Percentiles rank a stretch among this genome's conserved stretches.
Evolutionary conservation across 2,797 vertebrate genomes (phyloP).

Genomic region (Alca torda): DNA sequence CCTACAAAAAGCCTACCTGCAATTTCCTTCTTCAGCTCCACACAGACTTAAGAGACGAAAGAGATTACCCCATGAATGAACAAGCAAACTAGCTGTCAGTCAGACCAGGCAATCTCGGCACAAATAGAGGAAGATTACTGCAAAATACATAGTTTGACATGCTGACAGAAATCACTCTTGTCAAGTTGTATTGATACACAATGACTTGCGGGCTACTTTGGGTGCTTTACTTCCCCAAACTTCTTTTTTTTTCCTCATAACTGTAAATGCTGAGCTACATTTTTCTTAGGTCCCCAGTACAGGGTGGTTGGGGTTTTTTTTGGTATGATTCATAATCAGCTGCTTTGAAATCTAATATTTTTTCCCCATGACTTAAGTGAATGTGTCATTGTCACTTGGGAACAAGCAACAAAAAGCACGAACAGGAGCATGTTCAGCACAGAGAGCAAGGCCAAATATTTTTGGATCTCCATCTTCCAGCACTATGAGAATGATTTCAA

Average conservation of each 20-base stretch:
- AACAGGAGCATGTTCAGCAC: slow-evolving; percentile 16
- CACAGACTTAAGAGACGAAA: slow-evolving; percentile 30
- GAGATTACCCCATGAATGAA: slow-evolving; percentile 44
- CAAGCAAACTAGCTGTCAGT: slow-evolving; percentile 43
- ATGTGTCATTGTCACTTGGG: slow-evolving; percentile 65
- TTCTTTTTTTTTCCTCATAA: not conserved
- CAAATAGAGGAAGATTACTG: slow-evolving; percentile 48
- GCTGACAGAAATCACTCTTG: slow-evolving; percentile 32
- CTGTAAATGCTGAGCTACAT: not conserved
- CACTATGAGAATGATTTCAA: not conserved
- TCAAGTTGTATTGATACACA: not conserved
- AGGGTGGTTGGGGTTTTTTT: not conserved
- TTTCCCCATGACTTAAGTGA: slow-evolving; percentile 21
- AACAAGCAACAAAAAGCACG: slow-evolving; percentile 52
- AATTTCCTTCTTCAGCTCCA: slow-evolving; percentile 43
- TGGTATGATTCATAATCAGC: slow-evolving; percentile 57
- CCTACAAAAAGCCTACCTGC: not conserved
- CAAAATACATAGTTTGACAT: slow-evolving; percentile 32
- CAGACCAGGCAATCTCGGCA: not conserved
- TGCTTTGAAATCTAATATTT: slow-evolving; percentile 43
- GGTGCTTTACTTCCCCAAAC: not conserved
- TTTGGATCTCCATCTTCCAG: slow-evolving; percentile 12
- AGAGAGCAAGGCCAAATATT: slow-evolving; percentile 41
- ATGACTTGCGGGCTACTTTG: not conserved
- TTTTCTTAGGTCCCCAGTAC: not conserved